These are phyloP conservation scores for Carassius carassius DNA, from an alignment of 2,113 vertebrate species.

Conservation along the genomic window DNA sequence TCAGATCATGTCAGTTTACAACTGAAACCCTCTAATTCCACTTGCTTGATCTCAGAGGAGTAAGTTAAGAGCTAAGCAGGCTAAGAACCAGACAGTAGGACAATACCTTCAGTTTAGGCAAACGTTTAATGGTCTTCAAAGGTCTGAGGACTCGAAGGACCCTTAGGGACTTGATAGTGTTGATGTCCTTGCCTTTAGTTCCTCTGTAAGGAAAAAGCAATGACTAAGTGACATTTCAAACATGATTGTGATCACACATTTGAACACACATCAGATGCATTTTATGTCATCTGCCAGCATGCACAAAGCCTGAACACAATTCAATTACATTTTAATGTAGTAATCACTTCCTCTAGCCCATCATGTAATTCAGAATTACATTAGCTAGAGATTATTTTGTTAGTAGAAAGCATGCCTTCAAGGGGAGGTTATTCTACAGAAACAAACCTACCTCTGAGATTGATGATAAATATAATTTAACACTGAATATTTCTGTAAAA, in stretches of 20 bases:
- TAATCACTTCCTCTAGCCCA: constrained; percentile 12
- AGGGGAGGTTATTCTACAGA: constrained; percentile 39
- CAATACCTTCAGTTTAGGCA: constrained; percentile 93
- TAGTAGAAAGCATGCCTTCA: constrained; percentile 41
- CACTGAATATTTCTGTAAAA: constrained; percentile 4
- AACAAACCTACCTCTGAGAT: constrained; percentile 33
- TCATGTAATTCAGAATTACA: constrained; percentile 49
- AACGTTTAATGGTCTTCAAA: constrained; percentile 94
- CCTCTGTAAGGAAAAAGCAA: constrained; percentile 80
- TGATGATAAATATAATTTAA: background rate
- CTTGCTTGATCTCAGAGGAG: background rate
- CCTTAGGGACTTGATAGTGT: constrained; percentile 96
- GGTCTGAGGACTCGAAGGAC: constrained; percentile 92
- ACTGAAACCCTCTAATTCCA: background rate
- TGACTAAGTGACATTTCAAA: constrained; percentile 56
- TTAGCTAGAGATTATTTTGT: constrained; percentile 34
- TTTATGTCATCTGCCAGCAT: constrained; percentile 29
- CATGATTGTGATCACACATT: background rate
- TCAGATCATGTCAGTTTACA: background rate
- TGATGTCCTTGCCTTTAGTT: constrained; percentile 98
- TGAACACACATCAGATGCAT: background rate
- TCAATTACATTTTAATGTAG: background rate
- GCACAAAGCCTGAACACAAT: background rate
- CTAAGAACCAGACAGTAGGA: background rate
- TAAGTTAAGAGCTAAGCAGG: background rate